These are phyloP conservation scores for Periophthalmodon schlosseri DNA, from an alignment of 2,113 vertebrate genomes.

Conservation along the genomic window DNA sequence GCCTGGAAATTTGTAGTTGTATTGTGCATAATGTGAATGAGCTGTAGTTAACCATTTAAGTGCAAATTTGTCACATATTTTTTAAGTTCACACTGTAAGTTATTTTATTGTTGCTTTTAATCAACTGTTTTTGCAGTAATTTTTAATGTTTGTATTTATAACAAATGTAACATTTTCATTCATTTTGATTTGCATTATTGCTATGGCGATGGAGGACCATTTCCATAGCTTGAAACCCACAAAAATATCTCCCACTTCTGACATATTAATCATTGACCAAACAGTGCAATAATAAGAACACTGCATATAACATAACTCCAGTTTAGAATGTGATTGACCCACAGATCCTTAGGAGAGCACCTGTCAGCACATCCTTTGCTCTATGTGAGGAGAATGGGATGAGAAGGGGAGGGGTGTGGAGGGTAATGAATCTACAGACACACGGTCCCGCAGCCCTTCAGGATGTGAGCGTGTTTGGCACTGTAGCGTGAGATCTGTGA, in stretches of 20 bases:
- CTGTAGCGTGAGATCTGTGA: conserved; percentile 43
- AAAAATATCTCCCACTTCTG: not conserved
- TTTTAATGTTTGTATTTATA: too few species aligned
- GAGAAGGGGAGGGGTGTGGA: conserved; percentile 25
- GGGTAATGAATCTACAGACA: conserved; percentile 49
- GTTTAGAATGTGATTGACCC: conserved; percentile 21
- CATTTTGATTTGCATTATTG: too few species aligned
- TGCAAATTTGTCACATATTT: too few species aligned
- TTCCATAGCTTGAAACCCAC: too few species aligned
- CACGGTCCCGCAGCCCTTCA: conserved; percentile 29
- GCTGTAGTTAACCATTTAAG: too few species aligned
- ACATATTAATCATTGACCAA: not conserved
- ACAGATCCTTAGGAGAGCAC: conserved; percentile 23
- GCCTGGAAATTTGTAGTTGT: too few species aligned
- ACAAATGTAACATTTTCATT: too few species aligned
- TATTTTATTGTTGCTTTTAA: too few species aligned
- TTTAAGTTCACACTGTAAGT: too few species aligned
- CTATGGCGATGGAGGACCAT: too few species aligned
- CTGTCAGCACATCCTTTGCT: conserved; percentile 44
- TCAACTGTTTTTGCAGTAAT: too few species aligned
- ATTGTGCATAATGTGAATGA: too few species aligned
- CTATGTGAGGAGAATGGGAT: conserved; percentile 29
- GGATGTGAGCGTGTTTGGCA: conserved; percentile 18
- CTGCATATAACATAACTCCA: conserved; percentile 24
- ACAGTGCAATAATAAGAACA: conserved; percentile 14